A percentile compares a stretch with the other conserved stretches of the same genome.
phyloP scores from a whole-genome alignment of 2,888 invertebrate genomes.

The Hoplodrina blanda region DNA sequence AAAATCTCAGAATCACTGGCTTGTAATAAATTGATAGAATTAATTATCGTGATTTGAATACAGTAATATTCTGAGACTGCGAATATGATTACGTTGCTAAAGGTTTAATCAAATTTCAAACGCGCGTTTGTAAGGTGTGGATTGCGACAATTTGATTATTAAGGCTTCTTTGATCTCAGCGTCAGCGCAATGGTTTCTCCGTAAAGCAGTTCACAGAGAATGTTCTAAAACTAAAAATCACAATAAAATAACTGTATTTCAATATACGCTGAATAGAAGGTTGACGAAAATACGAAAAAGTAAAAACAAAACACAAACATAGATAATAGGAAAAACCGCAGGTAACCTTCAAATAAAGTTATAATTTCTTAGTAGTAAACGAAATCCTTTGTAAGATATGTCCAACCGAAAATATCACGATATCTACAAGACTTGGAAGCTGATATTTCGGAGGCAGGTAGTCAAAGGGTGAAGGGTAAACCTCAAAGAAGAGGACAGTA shows the following conservation, averaged over 20 bases:
- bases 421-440: slow-evolving; percentile 24
- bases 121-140: slow-evolving; percentile 23
- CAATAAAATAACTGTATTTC: slow-evolving; percentile 23
- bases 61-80: slow-evolving; percentile 11
- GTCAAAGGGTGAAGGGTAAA: slow-evolving; percentile 47
- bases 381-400: slow-evolving; percentile 44
- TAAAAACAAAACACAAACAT: neutral
- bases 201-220: slow-evolving; percentile 3
- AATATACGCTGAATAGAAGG: neutral
- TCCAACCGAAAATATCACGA: slow-evolving; percentile 38
- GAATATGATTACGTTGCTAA: slow-evolving; percentile 6
- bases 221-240: slow-evolving; percentile 9
- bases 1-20: neutral
- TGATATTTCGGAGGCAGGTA: slow-evolving; percentile 40
- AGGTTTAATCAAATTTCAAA: slow-evolving; percentile 37
- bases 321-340: neutral
- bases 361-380: slow-evolving; percentile 34
- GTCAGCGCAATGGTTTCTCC: neutral
- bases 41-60: slow-evolving; percentile 37
- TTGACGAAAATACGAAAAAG: slow-evolving; percentile 9
- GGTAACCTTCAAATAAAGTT: slow-evolving; percentile 2
- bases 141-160: slow-evolving; percentile 38
- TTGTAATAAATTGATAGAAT: slow-evolving; percentile 19
- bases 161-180: slow-evolving; percentile 30
- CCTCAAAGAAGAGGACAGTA: slow-evolving; percentile 52